phyloP scores from a whole-genome alignment of 2,888 invertebrate genomes.

The Drosophila anomalata region DNA sequence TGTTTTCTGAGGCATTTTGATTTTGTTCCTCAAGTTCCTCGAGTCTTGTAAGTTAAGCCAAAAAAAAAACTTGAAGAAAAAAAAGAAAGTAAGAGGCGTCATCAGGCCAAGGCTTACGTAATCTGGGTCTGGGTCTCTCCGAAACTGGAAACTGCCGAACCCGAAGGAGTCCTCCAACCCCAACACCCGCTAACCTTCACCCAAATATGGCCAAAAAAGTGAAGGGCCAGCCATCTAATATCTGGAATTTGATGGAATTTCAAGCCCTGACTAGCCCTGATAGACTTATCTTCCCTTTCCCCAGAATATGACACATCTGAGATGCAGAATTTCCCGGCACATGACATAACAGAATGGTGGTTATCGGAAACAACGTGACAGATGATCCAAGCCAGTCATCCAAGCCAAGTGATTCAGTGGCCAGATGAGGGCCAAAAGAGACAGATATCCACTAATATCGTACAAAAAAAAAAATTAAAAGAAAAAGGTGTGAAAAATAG shows the following conservation, averaged over 20 bases:
- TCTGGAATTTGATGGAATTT: no score
- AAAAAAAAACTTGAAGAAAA: constrained; percentile 31
- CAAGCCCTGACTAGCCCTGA: no score
- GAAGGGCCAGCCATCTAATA: no score
- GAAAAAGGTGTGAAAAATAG: constrained; percentile 55
- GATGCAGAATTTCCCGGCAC: constrained; percentile 28
- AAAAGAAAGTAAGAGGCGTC: constrained; percentile 72
- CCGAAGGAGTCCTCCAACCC: constrained; percentile 30
- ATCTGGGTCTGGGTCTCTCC: constrained; percentile 10
- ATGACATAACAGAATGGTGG: constrained; percentile 24
- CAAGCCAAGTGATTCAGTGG: constrained; percentile 13
- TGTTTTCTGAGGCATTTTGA: not conserved
- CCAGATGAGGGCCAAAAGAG: constrained; percentile 6
- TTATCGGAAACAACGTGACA: constrained; percentile 33
- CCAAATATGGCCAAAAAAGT: constrained; percentile 39
- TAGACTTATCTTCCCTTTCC: constrained; percentile 5
- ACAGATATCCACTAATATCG: constrained; percentile 1
- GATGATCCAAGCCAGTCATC: constrained; percentile 29
- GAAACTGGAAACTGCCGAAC: constrained; percentile 17
- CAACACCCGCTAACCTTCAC: constrained; percentile 60
- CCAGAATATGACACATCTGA: constrained; percentile 22
- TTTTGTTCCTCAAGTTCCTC: not conserved
- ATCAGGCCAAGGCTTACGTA: constrained; percentile 71
- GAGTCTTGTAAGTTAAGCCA: no score
- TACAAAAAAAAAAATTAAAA: constrained; percentile 14